Percentiles rank a stretch among this genome's conserved stretches.
Conservation (phyloP, 2,797 vertebrate species). For the Siniperca obscura region DNA sequence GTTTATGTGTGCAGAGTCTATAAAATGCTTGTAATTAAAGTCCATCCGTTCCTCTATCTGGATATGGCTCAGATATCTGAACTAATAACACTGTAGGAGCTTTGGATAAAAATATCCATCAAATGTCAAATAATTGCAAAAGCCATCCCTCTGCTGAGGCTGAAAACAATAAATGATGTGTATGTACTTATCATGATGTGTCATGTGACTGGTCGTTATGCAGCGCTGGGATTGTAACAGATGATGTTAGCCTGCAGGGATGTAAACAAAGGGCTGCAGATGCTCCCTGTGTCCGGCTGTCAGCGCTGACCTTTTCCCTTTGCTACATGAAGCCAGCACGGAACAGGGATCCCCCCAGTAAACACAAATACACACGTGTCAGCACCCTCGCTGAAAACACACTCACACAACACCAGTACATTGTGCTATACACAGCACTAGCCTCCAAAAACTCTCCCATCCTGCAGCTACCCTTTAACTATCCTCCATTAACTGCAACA, state of each 20-base stretch:
- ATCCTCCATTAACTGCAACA: neutral
- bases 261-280: conserved; percentile 64
- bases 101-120: neutral
- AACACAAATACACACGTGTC: conserved; percentile 21
- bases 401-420: conserved; percentile 4
- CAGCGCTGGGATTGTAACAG: conserved; percentile 24
- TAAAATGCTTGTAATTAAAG: too few species aligned
- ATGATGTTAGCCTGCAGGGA: conserved; percentile 46
- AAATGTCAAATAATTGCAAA: neutral
- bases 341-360: conserved; percentile 37
- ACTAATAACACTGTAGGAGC: neutral
- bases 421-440: conserved; percentile 9
- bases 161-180: neutral
- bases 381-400: conserved; percentile 7
- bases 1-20: neutral
- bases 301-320: conserved; percentile 79
- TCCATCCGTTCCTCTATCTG: neutral
- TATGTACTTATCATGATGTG: conserved; percentile 2
- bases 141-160: neutral
- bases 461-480: conserved; percentile 21
- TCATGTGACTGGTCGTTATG: conserved; percentile 12
- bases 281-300: conserved; percentile 65
- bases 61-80: neutral
- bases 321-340: conserved; percentile 36
- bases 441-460: conserved; percentile 10